Evolutionary conservation across 2,113 vertebrate species (phyloP).

Genomic region (Amblyornis subalaris): DNA sequence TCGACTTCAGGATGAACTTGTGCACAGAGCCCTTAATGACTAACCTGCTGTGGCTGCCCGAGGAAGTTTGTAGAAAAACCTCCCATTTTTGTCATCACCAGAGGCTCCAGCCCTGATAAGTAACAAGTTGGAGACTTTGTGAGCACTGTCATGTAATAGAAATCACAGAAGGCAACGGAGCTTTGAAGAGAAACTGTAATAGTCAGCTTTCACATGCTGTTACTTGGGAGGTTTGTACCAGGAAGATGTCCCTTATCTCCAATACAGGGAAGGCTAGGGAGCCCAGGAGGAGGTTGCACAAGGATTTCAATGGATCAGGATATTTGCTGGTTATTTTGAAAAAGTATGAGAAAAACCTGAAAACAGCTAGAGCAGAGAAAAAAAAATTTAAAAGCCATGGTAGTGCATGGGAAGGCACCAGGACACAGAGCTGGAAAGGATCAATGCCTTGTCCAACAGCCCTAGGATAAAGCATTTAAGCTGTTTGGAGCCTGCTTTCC

Average conservation of each 20-base stretch:
- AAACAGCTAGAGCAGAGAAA: neutral
- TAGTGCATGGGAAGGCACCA: neutral
- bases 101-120: neutral
- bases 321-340: neutral
- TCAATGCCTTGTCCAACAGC: neutral
- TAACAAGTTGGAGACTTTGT: neutral
- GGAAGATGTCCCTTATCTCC: neutral
- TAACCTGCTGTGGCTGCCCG: neutral
- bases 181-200: neutral
- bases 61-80: neutral
- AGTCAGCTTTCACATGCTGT: neutral
- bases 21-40: neutral
- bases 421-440: neutral
- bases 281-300: neutral
- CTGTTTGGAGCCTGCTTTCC: neutral
- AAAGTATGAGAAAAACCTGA: neutral
- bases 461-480: neutral
- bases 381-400: accelerated
- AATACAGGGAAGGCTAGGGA: neutral
- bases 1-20: neutral
- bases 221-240: neutral
- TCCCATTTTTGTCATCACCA: neutral
- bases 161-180: neutral
- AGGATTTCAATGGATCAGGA: neutral
- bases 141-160: neutral